Percentiles rank a stretch among this genome's conserved stretches.
Evolutionary conservation across 2,113 vertebrate genomes (phyloP).

Genomic region (Acrocephalus kingi): DNA sequence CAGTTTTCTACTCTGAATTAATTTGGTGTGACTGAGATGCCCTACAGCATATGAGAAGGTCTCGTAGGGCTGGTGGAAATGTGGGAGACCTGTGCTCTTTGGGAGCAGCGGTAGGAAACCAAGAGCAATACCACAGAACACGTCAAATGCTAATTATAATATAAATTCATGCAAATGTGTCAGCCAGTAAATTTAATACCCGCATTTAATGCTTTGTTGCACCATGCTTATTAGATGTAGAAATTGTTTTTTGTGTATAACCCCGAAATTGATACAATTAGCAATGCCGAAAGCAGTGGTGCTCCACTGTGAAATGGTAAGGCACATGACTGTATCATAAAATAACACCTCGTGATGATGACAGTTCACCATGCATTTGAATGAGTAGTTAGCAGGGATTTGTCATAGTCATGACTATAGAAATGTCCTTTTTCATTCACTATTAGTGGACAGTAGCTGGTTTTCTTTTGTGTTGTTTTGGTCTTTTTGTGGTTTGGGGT

Average conservation of each 20-base stretch:
- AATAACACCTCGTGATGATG: background rate
- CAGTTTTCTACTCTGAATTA: background rate
- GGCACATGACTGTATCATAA: background rate
- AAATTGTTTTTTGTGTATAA: background rate
- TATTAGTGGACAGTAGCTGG: background rate
- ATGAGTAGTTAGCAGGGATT: background rate
- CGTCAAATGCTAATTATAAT: background rate
- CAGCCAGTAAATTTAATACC: background rate
- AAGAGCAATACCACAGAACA: background rate
- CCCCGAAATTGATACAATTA: background rate
- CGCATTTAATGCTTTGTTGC: background rate
- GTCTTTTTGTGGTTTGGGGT: rapidly evolving
- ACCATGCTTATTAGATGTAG: background rate
- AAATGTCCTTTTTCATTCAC: background rate
- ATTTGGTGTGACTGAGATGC: background rate
- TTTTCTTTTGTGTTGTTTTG: background rate
- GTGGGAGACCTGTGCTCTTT: background rate
- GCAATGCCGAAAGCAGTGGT: background rate
- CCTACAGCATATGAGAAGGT: background rate
- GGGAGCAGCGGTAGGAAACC: background rate
- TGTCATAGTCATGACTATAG: background rate
- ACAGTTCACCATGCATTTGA: background rate
- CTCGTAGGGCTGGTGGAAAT: background rate
- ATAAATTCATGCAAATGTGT: background rate
- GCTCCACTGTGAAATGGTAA: background rate